These are phyloP conservation scores for Andricus quercusramuli DNA, from an alignment of 2,888 invertebrate species.

Conservation along the genomic window DNA sequence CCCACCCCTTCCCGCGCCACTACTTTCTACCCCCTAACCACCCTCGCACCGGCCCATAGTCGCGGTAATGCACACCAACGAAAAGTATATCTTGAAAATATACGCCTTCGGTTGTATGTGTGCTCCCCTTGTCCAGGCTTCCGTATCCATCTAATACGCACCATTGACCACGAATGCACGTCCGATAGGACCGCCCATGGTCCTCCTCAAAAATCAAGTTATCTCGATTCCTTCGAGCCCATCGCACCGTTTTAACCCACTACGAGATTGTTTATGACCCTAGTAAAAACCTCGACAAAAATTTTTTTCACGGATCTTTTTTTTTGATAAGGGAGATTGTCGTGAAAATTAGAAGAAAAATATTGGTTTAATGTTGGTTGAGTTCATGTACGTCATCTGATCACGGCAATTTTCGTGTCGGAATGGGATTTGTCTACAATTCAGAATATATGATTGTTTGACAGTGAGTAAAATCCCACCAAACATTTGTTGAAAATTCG, in stretches of 20 bases:
- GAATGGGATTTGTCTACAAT: too few species aligned
- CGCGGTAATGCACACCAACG: conserved; percentile 40
- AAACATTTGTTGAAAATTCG: too few species aligned
- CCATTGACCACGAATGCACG: conserved; percentile 79
- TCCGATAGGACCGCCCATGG: conserved; percentile 65
- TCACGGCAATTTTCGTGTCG: too few species aligned
- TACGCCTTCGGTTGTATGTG: conserved; percentile 41
- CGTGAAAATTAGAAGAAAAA: background rate
- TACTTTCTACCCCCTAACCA: conserved; percentile 46
- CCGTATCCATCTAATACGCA: conserved; percentile 79
- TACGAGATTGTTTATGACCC: conserved; percentile 33
- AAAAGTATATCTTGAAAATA: conserved; percentile 26
- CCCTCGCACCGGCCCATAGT: conserved; percentile 48
- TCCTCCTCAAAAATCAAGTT: conserved; percentile 76
- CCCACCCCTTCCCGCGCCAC: background rate
- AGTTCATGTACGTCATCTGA: too few species aligned
- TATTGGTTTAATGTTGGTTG: background rate
- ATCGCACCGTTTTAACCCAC: conserved; percentile 38
- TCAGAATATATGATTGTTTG: too few species aligned
- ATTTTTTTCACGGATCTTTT: conserved; percentile 30
- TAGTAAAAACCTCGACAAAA: conserved; percentile 50
- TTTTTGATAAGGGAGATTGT: background rate
- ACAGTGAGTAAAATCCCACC: too few species aligned
- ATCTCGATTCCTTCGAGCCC: conserved; percentile 66
- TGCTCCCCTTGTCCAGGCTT: conserved; percentile 64